Evolutionary conservation across 2,113 vertebrate species (phyloP).

Genomic region (Helogale parvula): DNA sequence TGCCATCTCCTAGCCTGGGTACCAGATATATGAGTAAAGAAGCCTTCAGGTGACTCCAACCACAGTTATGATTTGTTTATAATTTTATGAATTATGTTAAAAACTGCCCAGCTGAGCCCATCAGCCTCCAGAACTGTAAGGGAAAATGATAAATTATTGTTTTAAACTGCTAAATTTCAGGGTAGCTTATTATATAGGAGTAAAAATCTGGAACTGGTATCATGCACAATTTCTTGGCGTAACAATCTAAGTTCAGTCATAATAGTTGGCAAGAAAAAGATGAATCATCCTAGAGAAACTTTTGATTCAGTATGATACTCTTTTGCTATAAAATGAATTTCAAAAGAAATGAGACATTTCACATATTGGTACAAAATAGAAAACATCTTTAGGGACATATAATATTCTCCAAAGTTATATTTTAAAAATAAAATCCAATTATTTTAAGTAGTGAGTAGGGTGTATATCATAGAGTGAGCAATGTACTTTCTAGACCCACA

Average conservation of each 20-base stretch:
- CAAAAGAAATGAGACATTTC: constrained; percentile 65
- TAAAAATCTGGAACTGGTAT: neutral
- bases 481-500: neutral
- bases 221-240: neutral
- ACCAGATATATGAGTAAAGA: neutral
- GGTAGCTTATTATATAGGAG: neutral
- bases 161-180: neutral
- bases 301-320: neutral
- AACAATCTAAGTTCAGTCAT: constrained; percentile 16
- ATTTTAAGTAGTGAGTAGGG: constrained; percentile 50
- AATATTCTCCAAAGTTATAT: constrained; percentile 54
- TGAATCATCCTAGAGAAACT: constrained; percentile 22
- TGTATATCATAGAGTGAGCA: constrained; percentile 29
- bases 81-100: neutral
- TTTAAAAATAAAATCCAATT: constrained; percentile 68
- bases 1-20: neutral
- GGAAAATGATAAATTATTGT: neutral
- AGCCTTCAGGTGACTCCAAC: neutral
- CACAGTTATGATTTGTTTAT: neutral
- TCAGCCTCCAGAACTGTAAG: neutral
- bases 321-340: constrained; percentile 61
- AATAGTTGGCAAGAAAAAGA: constrained; percentile 12
- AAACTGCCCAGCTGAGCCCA: neutral
- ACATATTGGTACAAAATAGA: constrained; percentile 42
- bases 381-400: constrained; percentile 52